Conservation (phyloP, 2,113 vertebrate species). For the Platycercus adscitus region DNA sequence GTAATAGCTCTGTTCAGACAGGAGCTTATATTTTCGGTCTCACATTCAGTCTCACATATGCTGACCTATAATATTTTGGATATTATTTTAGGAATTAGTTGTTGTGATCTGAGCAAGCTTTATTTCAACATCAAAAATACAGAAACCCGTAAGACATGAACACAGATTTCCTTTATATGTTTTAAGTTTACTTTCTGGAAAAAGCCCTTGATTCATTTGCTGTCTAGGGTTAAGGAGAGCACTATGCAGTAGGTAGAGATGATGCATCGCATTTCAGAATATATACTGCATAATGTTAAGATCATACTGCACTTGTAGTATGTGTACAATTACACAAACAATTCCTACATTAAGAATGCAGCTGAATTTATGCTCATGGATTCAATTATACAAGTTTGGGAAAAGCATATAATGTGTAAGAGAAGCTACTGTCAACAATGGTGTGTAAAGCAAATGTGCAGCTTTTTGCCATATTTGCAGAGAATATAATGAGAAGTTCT, state of each 20-base stretch:
- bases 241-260: background rate
- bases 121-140: background rate
- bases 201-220: background rate
- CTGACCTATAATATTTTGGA: background rate
- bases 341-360: background rate
- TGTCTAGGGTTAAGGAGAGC: background rate
- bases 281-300: background rate
- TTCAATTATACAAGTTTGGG: background rate
- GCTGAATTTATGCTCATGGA: background rate
- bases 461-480: background rate
- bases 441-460: background rate
- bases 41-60: background rate
- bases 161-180: background rate
- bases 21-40: background rate
- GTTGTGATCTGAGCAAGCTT: background rate
- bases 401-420: background rate
- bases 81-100: background rate
- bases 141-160: background rate
- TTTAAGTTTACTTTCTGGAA: background rate
- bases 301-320: background rate
- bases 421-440: background rate
- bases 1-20: background rate
- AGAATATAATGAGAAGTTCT: background rate
- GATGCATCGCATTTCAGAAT: background rate
- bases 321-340: background rate